Base-by-base conservation (phyloP, 2,797 vertebrate species). In the Benthosema pterotum region DNA sequence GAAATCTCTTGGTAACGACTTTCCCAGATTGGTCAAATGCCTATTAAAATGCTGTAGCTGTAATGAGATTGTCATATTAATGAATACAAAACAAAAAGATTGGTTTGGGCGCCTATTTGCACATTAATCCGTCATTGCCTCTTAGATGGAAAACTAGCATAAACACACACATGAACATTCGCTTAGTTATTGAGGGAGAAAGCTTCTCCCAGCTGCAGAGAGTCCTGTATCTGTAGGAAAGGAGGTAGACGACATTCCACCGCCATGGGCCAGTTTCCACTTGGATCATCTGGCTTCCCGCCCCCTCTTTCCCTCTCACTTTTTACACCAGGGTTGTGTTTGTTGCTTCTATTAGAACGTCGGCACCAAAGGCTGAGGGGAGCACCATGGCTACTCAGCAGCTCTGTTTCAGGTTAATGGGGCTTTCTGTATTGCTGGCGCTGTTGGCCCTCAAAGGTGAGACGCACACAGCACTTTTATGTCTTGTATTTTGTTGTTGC, bases 371-470 rank as follows among this genome's bases (percentile, higher is more conserved):
- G 42, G 55, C 47, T n/a, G 14, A 42, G 46, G 19, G 32, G 38
- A 13, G 42, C 61, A 81, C 66, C 60, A 91, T 91, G 89, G 75
- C 84, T 59, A 69, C 79, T 52, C 77, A 70, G 72, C 74, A 56
- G 67, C 69, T 87, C 22, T 68, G 4, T 63, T n/a, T 85, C 71
- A 88, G 63, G 75, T 56, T 82, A 18, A 60, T 76, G 52, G 79
- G 65, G 5, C 28, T 89, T 60, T 67, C 60, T 60, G 49, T 67
- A 0, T 1, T 88, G 58, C 61, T 88, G 77, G 74, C 72, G 9
- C 7, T 88, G 25, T 16, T 85, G 50, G 57, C 76, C 16, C 63
- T 86, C 2, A 51, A 19, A 79, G 89, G 89, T 90, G 78, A 88
- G 87, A 38, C 32, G n/a, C n/a, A 38, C 5, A 38, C 32, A 11